These are phyloP conservation scores for Zonotrichia albicollis DNA, from an alignment of 2,797 vertebrate species.

Conservation along the genomic window DNA sequence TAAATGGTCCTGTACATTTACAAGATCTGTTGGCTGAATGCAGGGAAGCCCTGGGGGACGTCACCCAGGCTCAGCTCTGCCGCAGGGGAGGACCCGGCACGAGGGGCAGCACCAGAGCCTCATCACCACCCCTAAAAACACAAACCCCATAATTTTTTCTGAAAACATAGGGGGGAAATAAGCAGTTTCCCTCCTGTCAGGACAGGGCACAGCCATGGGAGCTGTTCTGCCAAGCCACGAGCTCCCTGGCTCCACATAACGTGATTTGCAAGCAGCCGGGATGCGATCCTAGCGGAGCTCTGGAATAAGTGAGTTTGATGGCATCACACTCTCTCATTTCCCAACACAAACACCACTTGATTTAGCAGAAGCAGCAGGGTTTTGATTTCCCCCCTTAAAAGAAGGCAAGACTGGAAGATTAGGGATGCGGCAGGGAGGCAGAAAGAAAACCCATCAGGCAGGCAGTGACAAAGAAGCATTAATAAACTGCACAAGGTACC, in stretches of 20 bases:
- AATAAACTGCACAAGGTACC: conserved; percentile 13
- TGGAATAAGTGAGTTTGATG: conserved; percentile 54
- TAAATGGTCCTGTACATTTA: conserved; percentile 78
- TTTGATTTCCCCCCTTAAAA: neutral
- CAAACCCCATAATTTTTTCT: neutral
- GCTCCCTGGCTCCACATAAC: neutral
- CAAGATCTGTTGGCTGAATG: conserved; percentile 59
- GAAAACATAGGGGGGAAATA: rapidly evolving
- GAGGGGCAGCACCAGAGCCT: neutral
- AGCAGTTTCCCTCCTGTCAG: neutral
- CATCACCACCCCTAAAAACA: neutral
- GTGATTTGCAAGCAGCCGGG: neutral
- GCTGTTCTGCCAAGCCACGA: neutral
- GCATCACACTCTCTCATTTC: conserved; percentile 51
- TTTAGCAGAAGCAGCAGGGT: conserved; percentile 58
- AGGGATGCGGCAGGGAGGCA: conserved; percentile 42
- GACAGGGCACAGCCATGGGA: neutral
- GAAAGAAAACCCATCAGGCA: conserved; percentile 34
- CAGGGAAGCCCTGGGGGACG: conserved; percentile 5
- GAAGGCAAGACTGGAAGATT: conserved; percentile 8
- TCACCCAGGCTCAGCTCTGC: neutral
- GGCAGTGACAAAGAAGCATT: conserved; percentile 5
- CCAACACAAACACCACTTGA: conserved; percentile 64
- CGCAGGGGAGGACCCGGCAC: rapidly evolving
- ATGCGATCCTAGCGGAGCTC: neutral